A percentile compares a stretch with the other conserved stretches of the same genome.
phyloP scores from a whole-genome alignment of 30 jellyfish, hydroid and myxozoan species.

The Aurelia aurita region DNA sequence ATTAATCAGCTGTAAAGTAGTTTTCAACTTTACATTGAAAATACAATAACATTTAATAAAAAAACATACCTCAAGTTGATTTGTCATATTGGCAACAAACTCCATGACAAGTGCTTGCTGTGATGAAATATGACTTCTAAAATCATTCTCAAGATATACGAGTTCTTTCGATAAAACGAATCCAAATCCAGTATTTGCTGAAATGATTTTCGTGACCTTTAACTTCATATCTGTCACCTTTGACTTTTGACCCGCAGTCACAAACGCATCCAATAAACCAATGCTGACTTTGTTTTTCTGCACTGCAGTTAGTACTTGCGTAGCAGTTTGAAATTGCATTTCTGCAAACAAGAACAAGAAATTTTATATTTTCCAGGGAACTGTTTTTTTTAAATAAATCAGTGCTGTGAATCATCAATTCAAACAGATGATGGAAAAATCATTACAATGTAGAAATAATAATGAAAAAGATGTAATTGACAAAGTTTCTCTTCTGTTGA shows the following conservation, averaged over 20 bases:
- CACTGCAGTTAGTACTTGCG: slow-evolving; percentile 36
- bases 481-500: neutral
- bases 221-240: neutral
- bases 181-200: slow-evolving; percentile 43
- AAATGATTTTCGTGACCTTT: slow-evolving; percentile 29
- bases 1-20: no score
- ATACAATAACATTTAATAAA: no score
- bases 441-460: neutral
- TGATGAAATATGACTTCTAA: slow-evolving; percentile 36
- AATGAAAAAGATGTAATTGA: no score
- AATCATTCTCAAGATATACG: slow-evolving; percentile 36
- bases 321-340: slow-evolving; percentile 15
- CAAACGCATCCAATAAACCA: slow-evolving; percentile 56
- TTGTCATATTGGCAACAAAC: slow-evolving; percentile 49
- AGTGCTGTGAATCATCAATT: no score
- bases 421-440: no score
- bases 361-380: neutral
- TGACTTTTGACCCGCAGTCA: slow-evolving; percentile 16
- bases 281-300: slow-evolving; percentile 12
- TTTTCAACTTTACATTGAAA: no score
- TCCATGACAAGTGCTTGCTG: slow-evolving; percentile 21
- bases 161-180: slow-evolving; percentile 50
- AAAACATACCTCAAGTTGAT: slow-evolving; percentile 16
- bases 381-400: neutral
- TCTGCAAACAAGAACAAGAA: neutral